A percentile compares a stretch with the other conserved stretches of the same genome.
Conservation (phyloP, 2,888 invertebrate species). For the Ypsolopha scabrella region DNA sequence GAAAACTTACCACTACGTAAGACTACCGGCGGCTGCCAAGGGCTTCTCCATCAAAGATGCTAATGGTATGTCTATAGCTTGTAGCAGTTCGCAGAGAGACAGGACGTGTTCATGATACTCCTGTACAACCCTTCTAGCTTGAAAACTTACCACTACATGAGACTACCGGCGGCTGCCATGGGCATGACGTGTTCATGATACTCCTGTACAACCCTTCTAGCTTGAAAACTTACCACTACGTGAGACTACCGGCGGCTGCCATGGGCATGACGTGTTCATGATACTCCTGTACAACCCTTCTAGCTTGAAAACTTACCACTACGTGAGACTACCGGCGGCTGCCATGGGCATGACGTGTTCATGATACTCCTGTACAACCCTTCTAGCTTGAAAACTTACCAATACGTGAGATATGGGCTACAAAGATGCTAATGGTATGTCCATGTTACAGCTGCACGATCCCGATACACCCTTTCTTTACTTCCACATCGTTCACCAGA, state of each 20-base stretch:
- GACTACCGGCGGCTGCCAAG: constrained; percentile 60
- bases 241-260: constrained; percentile 64
- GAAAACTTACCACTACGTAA: constrained; percentile 56
- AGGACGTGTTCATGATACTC: constrained; percentile 58
- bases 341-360: constrained; percentile 59
- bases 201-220: constrained; percentile 75
- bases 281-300: too few relatives aligned
- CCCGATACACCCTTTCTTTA: too few relatives aligned
- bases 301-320: too few relatives aligned
- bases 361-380: constrained; percentile 75
- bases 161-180: constrained; percentile 60
- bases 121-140: constrained; percentile 75
- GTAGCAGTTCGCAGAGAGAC: constrained; percentile 57
- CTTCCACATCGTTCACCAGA: too few relatives aligned
- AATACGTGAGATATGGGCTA: constrained; percentile 64
- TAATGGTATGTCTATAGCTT: constrained; percentile 47
- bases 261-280: too few relatives aligned
- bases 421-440: constrained; percentile 45
- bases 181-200: constrained; percentile 58
- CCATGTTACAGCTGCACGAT: constrained; percentile 39
- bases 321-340: too few relatives aligned
- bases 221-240: constrained; percentile 54
- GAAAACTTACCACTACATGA: constrained; percentile 56
- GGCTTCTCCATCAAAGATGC: constrained; percentile 60
- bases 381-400: constrained; percentile 56